Evolutionary conservation across 2,113 vertebrate species (phyloP), one percentile per base, ranked within the genome.

Genomic region (Hydropotes inermis): DNA sequence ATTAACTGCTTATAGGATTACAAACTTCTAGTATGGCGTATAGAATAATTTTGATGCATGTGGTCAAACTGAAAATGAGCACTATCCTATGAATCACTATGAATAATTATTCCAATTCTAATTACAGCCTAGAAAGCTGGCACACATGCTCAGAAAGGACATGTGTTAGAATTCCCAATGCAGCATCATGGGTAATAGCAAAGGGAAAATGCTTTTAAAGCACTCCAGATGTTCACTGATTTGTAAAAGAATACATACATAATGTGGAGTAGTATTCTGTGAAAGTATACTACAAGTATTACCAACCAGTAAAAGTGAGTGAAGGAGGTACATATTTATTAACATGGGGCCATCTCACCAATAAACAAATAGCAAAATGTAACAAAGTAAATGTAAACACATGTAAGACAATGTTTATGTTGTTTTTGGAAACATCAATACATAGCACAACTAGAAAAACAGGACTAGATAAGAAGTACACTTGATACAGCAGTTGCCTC

Each of bases 131-230:
- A 76, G 67, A 81, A 76, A 89, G 39, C 30, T 60, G 57, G 3
- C 30, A 74, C 5, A 58, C 30, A 61, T 58, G 19, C 21, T 82
- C 47, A 93, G 54, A 92, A 52, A 96, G 84, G 54, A 60, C 36
- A 64, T 4, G 14, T 45, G 27, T 43, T 36, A 25, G 61, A 93
- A 93, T 67, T 76, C 91, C 88, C 88, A 95, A 50, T 6, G 21
- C 7, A 57, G 70, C 28, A 55, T 70, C 82, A 91, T 23, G 33
- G 64, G 28, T 85, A 96, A 79, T 0, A 91, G 47, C n/a, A 55
- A 90, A 87, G 87, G 16, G 92, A 93, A 97, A 91, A 36, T 10
- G 30, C 92, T 85, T 89, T 23, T 50, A 84, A 79, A 79, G 33
- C 23, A 58, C 9, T 81, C 28, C 58, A 94, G 58, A 81, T 96